These are phyloP conservation scores for Globodera ellingtonae DNA, from an alignment of 1,140 invertebrate genomes.

Conservation along the genomic window DNA sequence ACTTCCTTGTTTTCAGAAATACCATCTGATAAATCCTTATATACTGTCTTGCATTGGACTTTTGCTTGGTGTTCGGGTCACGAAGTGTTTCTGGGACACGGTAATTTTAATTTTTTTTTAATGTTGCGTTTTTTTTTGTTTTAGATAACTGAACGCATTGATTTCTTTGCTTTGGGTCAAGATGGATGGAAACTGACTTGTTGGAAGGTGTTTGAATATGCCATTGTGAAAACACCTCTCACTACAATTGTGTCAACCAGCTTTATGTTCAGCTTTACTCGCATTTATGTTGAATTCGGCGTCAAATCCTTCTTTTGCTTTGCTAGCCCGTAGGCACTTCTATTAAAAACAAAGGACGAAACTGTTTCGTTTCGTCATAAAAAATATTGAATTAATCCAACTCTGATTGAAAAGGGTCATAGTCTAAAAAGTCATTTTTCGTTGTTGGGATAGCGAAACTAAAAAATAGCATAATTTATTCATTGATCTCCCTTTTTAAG, in stretches of 20 bases:
- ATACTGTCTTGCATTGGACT: conserved; percentile 80
- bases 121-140: conserved; percentile 19
- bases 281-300: conserved; percentile 75
- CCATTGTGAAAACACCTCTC: conserved; percentile 64
- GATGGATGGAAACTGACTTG: conserved; percentile 39
- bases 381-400: too few species aligned
- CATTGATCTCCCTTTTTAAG: not conserved
- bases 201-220: conserved; percentile 54
- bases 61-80: conserved; percentile 77
- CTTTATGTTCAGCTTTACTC: conserved; percentile 74
- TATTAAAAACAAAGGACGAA: not conserved
- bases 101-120: conserved; percentile 54
- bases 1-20: conserved; percentile 77
- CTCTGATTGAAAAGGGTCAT: not conserved
- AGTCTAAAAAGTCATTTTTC: not conserved
- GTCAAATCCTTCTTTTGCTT: conserved; percentile 78
- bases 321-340: conserved; percentile 81
- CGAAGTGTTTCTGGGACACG: conserved; percentile 74
- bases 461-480: too few species aligned
- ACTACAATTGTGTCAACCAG: conserved; percentile 53
- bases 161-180: conserved; percentile 23
- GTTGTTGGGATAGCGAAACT: too few species aligned
- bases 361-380: too few species aligned
- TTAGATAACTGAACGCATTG: conserved; percentile 48
- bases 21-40: conserved; percentile 87